Percentiles rank a stretch among this genome's conserved stretches.
These are phyloP conservation scores for Bradypodion pumilum DNA, from an alignment of 2,797 vertebrate species.

Conservation along the genomic window DNA sequence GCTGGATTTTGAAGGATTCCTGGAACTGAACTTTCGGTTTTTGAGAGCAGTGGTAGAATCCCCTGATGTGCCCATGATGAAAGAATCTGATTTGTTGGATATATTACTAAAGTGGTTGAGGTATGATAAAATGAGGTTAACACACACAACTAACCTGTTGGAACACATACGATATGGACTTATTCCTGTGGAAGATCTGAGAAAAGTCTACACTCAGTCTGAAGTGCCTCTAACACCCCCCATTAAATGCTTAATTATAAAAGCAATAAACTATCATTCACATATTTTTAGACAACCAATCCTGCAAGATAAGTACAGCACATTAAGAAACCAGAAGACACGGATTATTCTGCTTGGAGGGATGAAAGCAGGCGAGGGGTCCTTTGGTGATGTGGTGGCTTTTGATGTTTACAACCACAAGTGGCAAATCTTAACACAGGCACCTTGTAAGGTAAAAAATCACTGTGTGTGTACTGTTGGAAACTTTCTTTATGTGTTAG, in stretches of 20 bases:
- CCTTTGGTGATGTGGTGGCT: conserved; percentile 76
- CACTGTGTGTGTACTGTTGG: conserved; percentile 86
- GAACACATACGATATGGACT: conserved; percentile 87
- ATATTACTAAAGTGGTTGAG: conserved; percentile 87
- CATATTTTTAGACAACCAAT: conserved; percentile 83
- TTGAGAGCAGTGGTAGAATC: conserved; percentile 81
- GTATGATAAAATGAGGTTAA: conserved; percentile 79
- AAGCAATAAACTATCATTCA: conserved; percentile 88
- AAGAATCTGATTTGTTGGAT: conserved; percentile 79
- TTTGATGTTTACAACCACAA: conserved; percentile 84
- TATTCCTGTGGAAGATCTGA: conserved; percentile 76
- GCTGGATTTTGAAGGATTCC: conserved; percentile 66
- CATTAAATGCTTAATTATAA: conserved; percentile 86
- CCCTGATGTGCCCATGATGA: conserved; percentile 81
- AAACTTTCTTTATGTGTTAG: conserved; percentile 91
- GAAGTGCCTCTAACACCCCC: conserved; percentile 80
- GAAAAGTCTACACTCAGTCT: conserved; percentile 73
- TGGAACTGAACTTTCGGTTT: conserved; percentile 84
- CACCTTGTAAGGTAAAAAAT: conserved; percentile 79
- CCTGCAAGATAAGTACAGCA: conserved; percentile 83
- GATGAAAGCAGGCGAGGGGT: conserved; percentile 71
- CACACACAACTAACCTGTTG: conserved; percentile 81
- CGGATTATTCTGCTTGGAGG: conserved; percentile 87
- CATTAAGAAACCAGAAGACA: conserved; percentile 78
- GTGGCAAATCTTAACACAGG: conserved; percentile 74